Conservation (phyloP, 2,797 vertebrate species). For the Muscicapa striata region DNA sequence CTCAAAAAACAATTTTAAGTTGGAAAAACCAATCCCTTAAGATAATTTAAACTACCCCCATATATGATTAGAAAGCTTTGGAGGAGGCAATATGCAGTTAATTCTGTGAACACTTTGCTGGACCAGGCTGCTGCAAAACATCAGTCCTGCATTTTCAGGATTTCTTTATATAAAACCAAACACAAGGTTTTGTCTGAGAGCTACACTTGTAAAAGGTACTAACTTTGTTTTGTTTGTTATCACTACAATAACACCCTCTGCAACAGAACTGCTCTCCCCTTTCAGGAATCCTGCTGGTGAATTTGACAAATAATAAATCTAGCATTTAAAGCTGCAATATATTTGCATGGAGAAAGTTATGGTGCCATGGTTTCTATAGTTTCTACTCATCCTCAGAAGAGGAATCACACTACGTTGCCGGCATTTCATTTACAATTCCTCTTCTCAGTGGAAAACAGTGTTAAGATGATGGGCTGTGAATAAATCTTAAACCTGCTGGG, state of each 20-base stretch:
- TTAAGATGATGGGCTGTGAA: not conserved
- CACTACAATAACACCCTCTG: not conserved
- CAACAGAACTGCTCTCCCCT: not conserved
- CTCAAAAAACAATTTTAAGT: not conserved
- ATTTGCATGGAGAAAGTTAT: not conserved
- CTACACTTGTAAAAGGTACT: not conserved
- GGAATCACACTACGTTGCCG: not conserved
- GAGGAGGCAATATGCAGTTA: not conserved
- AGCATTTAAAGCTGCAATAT: not conserved
- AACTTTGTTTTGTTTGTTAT: not conserved
- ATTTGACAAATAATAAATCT: not conserved
- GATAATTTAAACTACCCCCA: not conserved
- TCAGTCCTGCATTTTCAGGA: not conserved
- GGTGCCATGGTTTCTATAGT: not conserved
- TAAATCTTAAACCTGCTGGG: not conserved
- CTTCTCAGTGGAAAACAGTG: not conserved
- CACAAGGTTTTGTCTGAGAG: not conserved
- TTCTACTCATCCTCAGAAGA: not conserved
- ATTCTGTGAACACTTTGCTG: not conserved
- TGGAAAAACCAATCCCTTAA: not conserved
- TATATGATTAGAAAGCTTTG: not conserved
- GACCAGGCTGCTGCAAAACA: not conserved
- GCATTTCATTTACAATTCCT: not conserved
- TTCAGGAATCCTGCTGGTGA: not conserved
- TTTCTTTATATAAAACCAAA: not conserved